Evolutionary conservation across 30 jellyfish, hydroid and myxozoan genomes (phyloP), one percentile per base, ranked within the genome.

Genomic region (Turritopsis rubra): DNA sequence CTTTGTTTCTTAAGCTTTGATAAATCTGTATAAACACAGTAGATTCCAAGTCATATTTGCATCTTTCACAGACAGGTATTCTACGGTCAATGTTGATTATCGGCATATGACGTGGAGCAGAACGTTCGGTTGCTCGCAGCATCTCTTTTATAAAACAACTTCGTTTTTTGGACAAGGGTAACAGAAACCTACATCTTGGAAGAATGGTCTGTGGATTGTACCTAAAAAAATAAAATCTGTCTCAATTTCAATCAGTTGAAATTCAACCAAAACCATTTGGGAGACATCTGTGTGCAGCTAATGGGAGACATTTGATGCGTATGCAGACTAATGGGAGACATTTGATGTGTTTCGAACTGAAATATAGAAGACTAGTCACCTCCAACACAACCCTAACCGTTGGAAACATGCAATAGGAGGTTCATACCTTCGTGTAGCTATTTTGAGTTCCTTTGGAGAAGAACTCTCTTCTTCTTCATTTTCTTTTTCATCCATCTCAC

Each of bases 91-190:
- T 78, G 22, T 1, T 26, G 18, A 87, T 87, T 9, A 87, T 70
- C 20, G 95, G 95, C 28, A 81, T 71, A 1, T 81, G 76, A 3
- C 74, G 87, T 9, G 92, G 92, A 7, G 93, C 87, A 4, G 95
- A 53, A 20, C 81, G 81, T 74, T 92, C 98, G 21, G 96, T 89
- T 29, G 95, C 41, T 24, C 96, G 82, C 68, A 92, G 81, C 79
- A 92, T 30, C 24, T 92, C 98, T 77, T 88, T 92, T 74, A 92
- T 79, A 26, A 88, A 84, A n/a, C 84, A 30, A 26, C 66, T 74
- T 65, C 98, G 71, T 54, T 88, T 92, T 75, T 95, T 79, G 1
- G 98, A 88, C 83, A 92, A 78, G 16, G 98, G 98, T 26, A 92
- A 88, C 1, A 93, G 85, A 74, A 88, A 85, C 19, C 96, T 96